These are phyloP conservation scores for Orthonyx spaldingii DNA, from an alignment of 2,113 vertebrate species.

Conservation along the genomic window DNA sequence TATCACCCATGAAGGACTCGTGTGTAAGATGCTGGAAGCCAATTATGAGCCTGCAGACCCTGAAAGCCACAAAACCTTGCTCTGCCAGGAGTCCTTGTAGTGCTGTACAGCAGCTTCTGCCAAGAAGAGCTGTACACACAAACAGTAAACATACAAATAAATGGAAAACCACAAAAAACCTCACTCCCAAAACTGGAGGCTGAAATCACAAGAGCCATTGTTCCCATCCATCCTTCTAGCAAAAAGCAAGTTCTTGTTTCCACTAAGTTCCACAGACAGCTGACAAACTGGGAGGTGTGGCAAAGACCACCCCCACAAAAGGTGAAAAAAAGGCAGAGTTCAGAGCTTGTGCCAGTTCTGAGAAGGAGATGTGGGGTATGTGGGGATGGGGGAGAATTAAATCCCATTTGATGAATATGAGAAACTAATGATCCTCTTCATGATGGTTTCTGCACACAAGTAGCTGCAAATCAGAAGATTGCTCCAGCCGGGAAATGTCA, in stretches of 20 bases:
- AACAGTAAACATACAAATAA: background rate
- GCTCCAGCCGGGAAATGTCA: conserved; percentile 48
- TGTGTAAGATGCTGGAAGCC: background rate
- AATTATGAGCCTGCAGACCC: background rate
- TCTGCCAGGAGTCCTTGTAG: background rate
- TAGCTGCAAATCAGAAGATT: conserved; percentile 34
- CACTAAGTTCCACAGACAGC: background rate
- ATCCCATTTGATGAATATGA: conserved; percentile 13
- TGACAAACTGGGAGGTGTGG: background rate
- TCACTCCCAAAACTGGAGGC: background rate
- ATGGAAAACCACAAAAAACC: background rate
- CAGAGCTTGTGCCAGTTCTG: background rate
- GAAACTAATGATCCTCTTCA: conserved; percentile 49
- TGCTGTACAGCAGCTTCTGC: background rate
- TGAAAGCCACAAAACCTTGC: background rate
- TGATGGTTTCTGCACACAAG: conserved; percentile 14
- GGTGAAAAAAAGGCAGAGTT: background rate
- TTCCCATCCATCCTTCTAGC: background rate
- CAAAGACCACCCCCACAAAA: background rate
- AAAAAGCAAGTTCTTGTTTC: background rate
- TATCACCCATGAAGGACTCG: background rate
- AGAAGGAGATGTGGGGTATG: background rate
- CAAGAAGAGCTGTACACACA: background rate
- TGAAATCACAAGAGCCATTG: background rate
- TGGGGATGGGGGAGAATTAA: background rate